Evolutionary conservation across 2,797 vertebrate genomes (phyloP).

Genomic region (Babyrousa celebensis): DNA sequence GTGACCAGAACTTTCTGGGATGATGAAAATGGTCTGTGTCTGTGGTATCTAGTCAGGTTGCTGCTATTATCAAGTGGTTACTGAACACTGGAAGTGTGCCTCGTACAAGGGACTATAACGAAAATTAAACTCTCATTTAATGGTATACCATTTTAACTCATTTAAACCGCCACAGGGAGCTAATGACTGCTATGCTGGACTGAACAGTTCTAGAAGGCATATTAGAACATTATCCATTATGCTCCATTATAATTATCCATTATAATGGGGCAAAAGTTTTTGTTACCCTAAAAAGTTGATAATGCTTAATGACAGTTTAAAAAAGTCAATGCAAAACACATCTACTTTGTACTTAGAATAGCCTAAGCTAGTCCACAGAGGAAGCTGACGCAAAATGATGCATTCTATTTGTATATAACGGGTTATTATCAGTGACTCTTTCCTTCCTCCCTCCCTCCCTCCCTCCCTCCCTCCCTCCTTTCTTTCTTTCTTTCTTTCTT

Average conservation of each 20-base stretch:
- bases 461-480: too few species aligned
- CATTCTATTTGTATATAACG: not conserved
- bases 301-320: not conserved
- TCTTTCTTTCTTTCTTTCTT: too few species aligned
- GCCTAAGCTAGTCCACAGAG: not conserved
- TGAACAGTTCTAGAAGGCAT: not conserved
- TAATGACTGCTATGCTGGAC: not conserved
- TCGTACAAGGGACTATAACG: not conserved
- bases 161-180: not conserved
- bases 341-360: not conserved
- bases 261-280: not conserved
- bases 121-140: slow-evolving; percentile 1
- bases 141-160: not conserved
- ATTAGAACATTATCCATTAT: not conserved
- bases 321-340: not conserved
- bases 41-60: not conserved
- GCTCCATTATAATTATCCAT: not conserved
- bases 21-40: not conserved
- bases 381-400: not conserved
- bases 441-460: not conserved
- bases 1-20: not conserved
- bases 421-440: not conserved
- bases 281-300: not conserved
- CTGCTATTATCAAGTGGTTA: not conserved
- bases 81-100: not conserved